A percentile compares a stretch with the other conserved stretches of the same genome.
Conservation (phyloP, 23 tunicate species). For the Oikopleura dioica region DNA sequence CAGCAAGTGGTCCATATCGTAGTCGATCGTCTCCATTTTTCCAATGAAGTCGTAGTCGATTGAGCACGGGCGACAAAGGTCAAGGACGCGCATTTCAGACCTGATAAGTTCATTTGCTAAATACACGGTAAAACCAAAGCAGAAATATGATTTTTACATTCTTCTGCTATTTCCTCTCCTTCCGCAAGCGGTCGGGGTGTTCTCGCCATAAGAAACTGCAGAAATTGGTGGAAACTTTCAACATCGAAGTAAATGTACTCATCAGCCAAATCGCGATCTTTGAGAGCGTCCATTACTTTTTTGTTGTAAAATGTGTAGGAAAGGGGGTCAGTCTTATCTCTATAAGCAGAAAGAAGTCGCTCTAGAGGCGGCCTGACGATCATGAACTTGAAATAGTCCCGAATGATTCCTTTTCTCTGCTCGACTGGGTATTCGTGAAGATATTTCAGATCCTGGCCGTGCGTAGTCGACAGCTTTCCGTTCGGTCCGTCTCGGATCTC, state of each 20-base stretch:
- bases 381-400: constrained; percentile 15
- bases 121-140: no score
- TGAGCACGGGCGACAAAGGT: background rate
- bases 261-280: constrained; percentile 3
- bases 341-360: constrained; percentile 17
- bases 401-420: background rate
- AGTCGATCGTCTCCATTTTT: constrained; percentile 13
- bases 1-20: constrained; percentile 15
- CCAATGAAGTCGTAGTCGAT: constrained; percentile 17
- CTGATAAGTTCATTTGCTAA: background rate
- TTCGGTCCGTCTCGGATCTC: background rate
- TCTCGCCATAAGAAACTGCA: background rate
- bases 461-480: background rate
- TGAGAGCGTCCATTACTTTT: constrained; percentile 15
- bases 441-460: constrained; percentile 5
- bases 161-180: background rate
- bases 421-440: background rate
- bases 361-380: constrained; percentile 19
- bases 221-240: background rate
- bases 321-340: constrained; percentile 17
- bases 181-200: background rate
- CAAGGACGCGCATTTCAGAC: constrained; percentile 8
- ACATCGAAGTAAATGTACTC: constrained; percentile 12
- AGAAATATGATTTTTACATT: no score
- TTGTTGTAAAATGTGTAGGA: constrained; percentile 3